phyloP scores from a whole-genome alignment of 2,113 vertebrate genomes.

The Laticauda colubrina region DNA sequence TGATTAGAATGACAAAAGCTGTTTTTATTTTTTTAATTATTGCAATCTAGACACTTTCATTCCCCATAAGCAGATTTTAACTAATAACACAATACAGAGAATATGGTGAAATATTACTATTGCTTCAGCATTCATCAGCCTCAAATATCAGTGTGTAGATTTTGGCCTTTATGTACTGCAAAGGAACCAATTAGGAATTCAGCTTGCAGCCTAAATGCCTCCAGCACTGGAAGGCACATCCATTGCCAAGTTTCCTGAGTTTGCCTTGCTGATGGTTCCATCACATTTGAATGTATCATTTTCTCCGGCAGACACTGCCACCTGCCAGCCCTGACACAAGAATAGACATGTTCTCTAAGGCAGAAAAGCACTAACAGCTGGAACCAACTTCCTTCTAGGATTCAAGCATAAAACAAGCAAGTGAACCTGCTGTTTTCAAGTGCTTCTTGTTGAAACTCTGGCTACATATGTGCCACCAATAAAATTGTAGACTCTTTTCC shows the following conservation, averaged over 20 bases:
- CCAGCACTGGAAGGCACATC: conserved; percentile 27
- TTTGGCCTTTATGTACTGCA: neutral
- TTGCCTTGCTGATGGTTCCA: conserved; percentile 45
- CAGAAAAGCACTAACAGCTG: conserved; percentile 39
- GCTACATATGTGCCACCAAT: neutral
- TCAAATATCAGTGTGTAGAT: neutral
- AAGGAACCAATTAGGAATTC: neutral
- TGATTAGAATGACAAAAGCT: neutral
- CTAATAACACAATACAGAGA: neutral
- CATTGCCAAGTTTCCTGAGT: conserved; percentile 34
- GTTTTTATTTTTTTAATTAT: neutral
- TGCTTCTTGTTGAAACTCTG: conserved; percentile 25
- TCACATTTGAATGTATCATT: conserved; percentile 48
- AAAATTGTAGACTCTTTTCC: neutral
- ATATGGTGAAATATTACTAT: neutral
- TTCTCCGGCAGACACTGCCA: conserved; percentile 28
- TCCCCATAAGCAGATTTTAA: neutral
- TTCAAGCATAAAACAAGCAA: conserved; percentile 6
- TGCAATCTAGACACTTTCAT: neutral
- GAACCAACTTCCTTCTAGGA: neutral
- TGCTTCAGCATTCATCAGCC: neutral
- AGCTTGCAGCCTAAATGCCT: conserved; percentile 23
- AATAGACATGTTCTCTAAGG: conserved; percentile 2
- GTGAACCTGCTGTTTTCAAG: conserved; percentile 22
- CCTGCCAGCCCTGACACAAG: conserved; percentile 8